Base-by-base conservation (phyloP, 2,888 invertebrate genomes). In the Matsumyia berberina region DNA sequence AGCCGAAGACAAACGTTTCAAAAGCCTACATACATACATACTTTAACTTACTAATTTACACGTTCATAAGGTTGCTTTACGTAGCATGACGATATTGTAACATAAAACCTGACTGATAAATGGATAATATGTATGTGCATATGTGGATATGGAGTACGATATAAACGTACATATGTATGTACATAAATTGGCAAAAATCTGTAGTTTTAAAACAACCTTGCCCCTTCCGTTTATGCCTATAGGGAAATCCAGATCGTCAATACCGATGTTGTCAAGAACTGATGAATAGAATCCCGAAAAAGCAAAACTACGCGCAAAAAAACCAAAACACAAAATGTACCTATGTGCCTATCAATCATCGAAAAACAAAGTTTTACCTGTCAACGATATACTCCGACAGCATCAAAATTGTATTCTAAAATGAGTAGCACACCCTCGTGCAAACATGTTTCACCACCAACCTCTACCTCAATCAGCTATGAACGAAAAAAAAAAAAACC, bases 401-500 rank as follows among this genome's bases (percentile, higher is more conserved):
- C 60, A 19, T n/a, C 44, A 46, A 76, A 49, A 24, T 58, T 9
- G 11, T 33, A 33, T 31, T 33, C 11, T 31, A 11, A 64, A 72
- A 72, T 29, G 51, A 72, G 70, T 66, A 67, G 74, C 51, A 72
- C 83, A 67, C 66, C 69, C 74, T 44, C 49, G 17, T 69, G 70
- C 33, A 73, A 83, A 66, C 69, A 85, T 76, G 69, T 74, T 24
- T 24, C 74, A 85, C 62, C 80, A 51, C 58, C 35, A 51, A n/a
- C n/a, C 42, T 39, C 62, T 64, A 44, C 57, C 70, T 53, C 67
- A 67, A 78, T 78, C 73, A 79, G 15, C 67, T 69, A 49, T 55
- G 17, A 64, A 57, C 6, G 12, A 74, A 5, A 53, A 9, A 51
- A 67, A 55, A 60, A 81, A n/a, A n/a, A n/a, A 57, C 8, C 12